Conservation (phyloP, 2,797 vertebrate species). For the Manis pentadactyla region DNA sequence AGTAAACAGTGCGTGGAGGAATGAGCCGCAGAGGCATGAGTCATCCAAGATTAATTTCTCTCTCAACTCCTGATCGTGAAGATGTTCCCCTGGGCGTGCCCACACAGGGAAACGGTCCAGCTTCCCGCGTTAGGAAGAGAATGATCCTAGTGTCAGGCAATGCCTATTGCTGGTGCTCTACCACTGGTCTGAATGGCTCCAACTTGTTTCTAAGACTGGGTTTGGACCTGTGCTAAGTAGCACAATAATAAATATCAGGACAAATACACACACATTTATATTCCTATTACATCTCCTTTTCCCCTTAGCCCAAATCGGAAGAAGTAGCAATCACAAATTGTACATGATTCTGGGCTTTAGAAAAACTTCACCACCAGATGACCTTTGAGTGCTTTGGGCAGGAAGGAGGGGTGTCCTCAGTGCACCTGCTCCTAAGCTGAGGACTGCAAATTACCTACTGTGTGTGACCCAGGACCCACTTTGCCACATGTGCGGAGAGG, state of each 20-base stretch:
- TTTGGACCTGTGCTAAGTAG: neutral
- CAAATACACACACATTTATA: neutral
- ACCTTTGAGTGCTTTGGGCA: neutral
- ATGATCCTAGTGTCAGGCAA: neutral
- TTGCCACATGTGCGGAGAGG: fast-evolving
- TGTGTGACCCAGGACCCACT: neutral
- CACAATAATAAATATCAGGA: neutral
- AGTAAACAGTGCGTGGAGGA: neutral
- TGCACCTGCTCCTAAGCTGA: neutral
- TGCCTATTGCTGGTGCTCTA: neutral
- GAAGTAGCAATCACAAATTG: neutral
- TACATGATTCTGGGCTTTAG: neutral
- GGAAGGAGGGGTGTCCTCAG: neutral
- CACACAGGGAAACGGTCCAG: neutral
- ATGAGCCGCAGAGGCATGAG: neutral
- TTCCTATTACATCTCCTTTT: neutral
- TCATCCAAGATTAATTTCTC: neutral
- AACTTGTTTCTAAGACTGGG: neutral
- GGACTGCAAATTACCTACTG: neutral
- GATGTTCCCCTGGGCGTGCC: neutral
- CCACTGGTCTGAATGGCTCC: neutral
- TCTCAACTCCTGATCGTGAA: neutral
- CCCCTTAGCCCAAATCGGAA: neutral
- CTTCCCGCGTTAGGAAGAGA: neutral
- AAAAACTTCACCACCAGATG: neutral